Evolutionary conservation across 2,113 vertebrate species (phyloP), one percentile per base, ranked within the genome.

Genomic region (Oryzias woworae): DNA sequence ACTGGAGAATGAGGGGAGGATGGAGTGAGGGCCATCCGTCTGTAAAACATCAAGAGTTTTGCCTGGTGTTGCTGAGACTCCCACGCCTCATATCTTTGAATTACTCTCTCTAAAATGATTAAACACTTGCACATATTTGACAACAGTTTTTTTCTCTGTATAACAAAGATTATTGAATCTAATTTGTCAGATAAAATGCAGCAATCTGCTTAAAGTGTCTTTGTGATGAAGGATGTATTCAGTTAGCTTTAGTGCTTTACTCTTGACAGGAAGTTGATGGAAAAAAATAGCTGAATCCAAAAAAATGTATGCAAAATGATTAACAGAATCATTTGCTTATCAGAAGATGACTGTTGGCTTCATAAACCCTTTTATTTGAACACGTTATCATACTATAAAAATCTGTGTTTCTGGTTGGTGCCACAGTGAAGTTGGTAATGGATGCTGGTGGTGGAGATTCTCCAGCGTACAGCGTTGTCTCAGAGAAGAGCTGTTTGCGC

Each of bases 51-150:
- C 22, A 65, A 53, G 7, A 67, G 53, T 67, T 20, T 46, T 58
- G 24, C 12, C 53, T 59, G 66, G 62, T 47, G 42, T 62, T 48
- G 59, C 62, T 59, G 47, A 54, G 28, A 69, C 31, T 50, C 58
- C n/a, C 68, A 41, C 44, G 45, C 24, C 61, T 47, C 44, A 28
- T 18, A 68, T 52, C 45, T 80, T 69, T 80, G 58, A 28, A 65
- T 80, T 77, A 58, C 60, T 80, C 66, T 68, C 50, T 72, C 60
- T 78, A 68, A 36, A 88, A 89, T 90, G 54, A 23, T 70, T 15
- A 76, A 81, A 62, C 53, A 56, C 61, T 80, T 20, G 55, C 57
- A 64, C 45, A 62, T 65, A 22, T 53, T 65, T 80, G 36, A 75
- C 53, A 62, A 72, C 70, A 47, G 44, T 74, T 78, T 70, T 7